Evolutionary conservation across 2,797 vertebrate species (phyloP), one percentile per base, ranked within the genome.

Genomic region (Siniperca obscura): DNA sequence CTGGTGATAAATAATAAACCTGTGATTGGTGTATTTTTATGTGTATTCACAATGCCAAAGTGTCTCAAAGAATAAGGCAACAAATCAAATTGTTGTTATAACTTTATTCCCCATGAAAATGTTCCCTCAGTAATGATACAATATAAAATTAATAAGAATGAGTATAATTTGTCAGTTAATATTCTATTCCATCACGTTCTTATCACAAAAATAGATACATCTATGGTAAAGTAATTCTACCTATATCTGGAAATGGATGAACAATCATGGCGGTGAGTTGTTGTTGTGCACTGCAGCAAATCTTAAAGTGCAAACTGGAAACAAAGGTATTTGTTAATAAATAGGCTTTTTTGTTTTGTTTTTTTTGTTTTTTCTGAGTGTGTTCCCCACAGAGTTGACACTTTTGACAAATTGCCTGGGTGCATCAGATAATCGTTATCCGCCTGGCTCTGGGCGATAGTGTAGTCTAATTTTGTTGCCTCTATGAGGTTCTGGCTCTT

Each of bases 231-330:
- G 75, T 59, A 75, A 81, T 78, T 80, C 0, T 84, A 90, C 80
- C 52, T 46, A 71, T 77, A 78, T 70, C 56, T 75, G 62, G 72
- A 80, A 70, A 78, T 84, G 74, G 72, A 86, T 86, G 56, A 81
- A 93, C 92, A 94, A 93, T 93, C 91, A 83, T 88, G 92, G 86
- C 78, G 88, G 91, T 93, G 89, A 92, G 91, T 89, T 83, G 56
- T 65, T 81, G 57, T 77, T 91, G 92, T 93, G 91, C 76, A n/a
- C 78, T 84, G 85, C 84, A 87, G 89, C 91, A 88, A 87, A 44
- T 87, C 25, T 86, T 94, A 94, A 95, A 95, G 94, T 94, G 93
- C 93, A 90, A 91, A 85, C 93, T 90, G 87, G 80, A 91, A 90
- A 92, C 74, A 84, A 90, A 86, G 77, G 57, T 90, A 78, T 76